These are phyloP conservation scores for Peromyscus eremicus DNA, from an alignment of 2,797 vertebrate species.

Conservation along the genomic window DNA sequence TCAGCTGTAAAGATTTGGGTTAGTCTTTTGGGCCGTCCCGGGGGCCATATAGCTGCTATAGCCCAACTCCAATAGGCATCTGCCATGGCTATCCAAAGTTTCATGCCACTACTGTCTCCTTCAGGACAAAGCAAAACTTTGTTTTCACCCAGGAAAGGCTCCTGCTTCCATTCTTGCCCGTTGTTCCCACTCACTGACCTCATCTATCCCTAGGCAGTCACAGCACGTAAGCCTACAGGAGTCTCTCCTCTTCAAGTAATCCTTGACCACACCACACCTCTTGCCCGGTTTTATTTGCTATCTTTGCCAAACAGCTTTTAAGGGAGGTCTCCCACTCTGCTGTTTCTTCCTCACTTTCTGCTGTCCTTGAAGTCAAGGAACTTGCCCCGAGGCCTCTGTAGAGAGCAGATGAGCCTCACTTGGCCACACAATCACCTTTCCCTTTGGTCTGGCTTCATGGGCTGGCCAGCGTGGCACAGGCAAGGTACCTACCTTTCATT, in stretches of 20 bases:
- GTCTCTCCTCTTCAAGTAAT: background rate
- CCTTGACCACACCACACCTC: background rate
- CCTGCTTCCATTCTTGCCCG: background rate
- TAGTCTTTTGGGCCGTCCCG: background rate
- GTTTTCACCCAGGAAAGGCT: background rate
- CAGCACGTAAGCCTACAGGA: background rate
- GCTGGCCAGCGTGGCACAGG: rapidly evolving
- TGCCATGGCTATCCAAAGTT: background rate
- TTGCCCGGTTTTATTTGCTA: background rate
- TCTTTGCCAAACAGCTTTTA: background rate
- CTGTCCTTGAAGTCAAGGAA: background rate
- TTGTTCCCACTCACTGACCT: background rate
- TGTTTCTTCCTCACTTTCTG: background rate
- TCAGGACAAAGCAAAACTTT: background rate
- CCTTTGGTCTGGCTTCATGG: too few relatives aligned
- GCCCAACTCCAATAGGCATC: background rate
- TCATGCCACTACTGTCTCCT: background rate
- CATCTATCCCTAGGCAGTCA: background rate
- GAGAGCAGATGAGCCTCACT: background rate
- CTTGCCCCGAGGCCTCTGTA: background rate
- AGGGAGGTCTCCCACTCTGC: background rate
- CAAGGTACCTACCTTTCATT: background rate
- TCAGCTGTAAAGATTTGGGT: background rate
- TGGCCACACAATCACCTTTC: background rate
- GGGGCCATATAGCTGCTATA: background rate